Percentiles rank a stretch among this genome's conserved stretches.
phyloP scores from a whole-genome alignment of 2,797 vertebrate species.

The Onychomys leucogaster region DNA sequence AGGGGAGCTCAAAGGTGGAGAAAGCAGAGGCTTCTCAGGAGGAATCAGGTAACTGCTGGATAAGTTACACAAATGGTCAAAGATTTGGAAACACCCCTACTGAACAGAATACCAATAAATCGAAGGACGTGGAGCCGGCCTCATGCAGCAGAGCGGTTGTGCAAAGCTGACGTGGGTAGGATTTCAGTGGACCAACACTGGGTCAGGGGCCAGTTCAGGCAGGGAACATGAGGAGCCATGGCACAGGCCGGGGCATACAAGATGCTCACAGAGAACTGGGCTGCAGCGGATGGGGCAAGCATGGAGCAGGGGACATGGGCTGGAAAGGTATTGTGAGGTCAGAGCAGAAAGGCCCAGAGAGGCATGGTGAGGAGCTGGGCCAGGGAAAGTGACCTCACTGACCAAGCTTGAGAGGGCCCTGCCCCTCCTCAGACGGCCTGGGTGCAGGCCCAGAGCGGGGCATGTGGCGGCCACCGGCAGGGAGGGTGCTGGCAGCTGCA shows the following conservation, averaged over 20 bases:
- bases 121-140: background rate
- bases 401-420: slow-evolving; percentile 10
- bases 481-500: slow-evolving; percentile 57
- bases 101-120: slow-evolving; percentile 4
- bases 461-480: slow-evolving; percentile 63
- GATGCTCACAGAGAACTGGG: background rate
- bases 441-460: slow-evolving; percentile 57
- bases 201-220: slow-evolving; percentile 49
- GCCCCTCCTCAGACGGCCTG: background rate
- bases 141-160: background rate
- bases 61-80: background rate
- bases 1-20: background rate
- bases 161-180: background rate
- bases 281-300: background rate
- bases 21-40: background rate
- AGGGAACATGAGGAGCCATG: slow-evolving; percentile 34
- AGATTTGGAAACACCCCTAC: slow-evolving; percentile 5
- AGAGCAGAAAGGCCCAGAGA: background rate
- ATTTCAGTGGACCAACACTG: slow-evolving; percentile 44
- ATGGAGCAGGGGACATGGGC: slow-evolving; percentile 8
- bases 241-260: slow-evolving; percentile 44
- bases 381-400: slow-evolving; percentile 71
- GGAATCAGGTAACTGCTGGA: background rate
- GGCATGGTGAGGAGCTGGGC: background rate
- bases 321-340: slow-evolving; percentile 51